Evolutionary conservation across 2,888 invertebrate species (phyloP), one percentile per base, ranked within the genome.

Genomic region (Microctonus hyperodae): DNA sequence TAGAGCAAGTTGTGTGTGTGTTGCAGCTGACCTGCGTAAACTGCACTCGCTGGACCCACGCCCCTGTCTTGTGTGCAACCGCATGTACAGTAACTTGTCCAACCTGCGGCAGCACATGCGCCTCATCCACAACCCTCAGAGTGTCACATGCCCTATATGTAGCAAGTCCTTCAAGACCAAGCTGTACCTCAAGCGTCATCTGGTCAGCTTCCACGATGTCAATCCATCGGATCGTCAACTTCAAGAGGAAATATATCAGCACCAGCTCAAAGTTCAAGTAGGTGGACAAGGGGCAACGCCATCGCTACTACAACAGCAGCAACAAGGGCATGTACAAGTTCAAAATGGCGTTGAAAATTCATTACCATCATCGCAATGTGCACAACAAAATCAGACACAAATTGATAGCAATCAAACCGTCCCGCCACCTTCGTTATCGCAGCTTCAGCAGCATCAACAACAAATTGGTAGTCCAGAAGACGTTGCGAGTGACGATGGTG

Each of bases 91-190:
- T 85, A 89, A 89, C 84, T 85, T 89, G 78, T 88, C 88, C 76
- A 89, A 89, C 84, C 86, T 89, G 75, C 86, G 89, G 72, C 89
- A 89, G 79, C 89, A 89, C 84, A 88, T 89, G 85, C 88, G 88
- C 83, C 86, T 89, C 76, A 89, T 89, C 81, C 89, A 89, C 83
- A 88, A 88, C 83, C 88, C 89, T 72, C 88, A 88, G 79, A 87
- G 86, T 80, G 88, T 88, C 77, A 85, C 86, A 77, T 89, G 89
- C 83, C 86, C 87, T 71, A 84, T 88, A 74, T 89, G 89, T 83
- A 85, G 85, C 81, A 89, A 89, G 84, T 86, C 86, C 72, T 89
- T 89, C 85, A 89, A 89, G 85, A 88, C 88, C 73, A 87, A 88
- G 80, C 85, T 89, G 75, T 89, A 89, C 81, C 85, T 89, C 72